Evolutionary conservation across 2,113 vertebrate species (phyloP).

Genomic region (Silurus glanis): DNA sequence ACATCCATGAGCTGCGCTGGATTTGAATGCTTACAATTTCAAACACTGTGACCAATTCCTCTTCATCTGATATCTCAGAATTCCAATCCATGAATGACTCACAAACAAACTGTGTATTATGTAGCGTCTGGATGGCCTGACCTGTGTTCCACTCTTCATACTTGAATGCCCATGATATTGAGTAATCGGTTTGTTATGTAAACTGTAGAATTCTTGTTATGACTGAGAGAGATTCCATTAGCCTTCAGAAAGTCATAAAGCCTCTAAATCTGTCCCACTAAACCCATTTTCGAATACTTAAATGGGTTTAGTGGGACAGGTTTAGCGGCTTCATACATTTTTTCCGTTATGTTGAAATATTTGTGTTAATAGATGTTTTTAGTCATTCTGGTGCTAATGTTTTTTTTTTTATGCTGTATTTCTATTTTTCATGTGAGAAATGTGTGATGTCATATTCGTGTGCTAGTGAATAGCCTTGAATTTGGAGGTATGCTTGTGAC

Average conservation of each 20-base stretch:
- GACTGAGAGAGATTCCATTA: not conserved
- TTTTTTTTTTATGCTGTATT: too few relatives aligned
- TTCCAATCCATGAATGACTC: not conserved
- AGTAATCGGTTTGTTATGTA: slow-evolving; percentile 10
- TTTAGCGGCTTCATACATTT: not conserved
- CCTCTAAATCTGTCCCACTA: not conserved
- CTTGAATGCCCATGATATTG: not conserved
- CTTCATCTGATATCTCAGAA: slow-evolving; percentile 14
- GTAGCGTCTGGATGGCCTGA: not conserved
- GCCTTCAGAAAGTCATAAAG: not conserved
- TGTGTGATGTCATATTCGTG: not conserved
- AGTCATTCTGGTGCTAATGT: too few relatives aligned
- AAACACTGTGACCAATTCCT: not conserved
- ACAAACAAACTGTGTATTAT: slow-evolving; percentile 5
- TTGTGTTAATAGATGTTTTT: too few relatives aligned
- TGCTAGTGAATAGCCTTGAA: slow-evolving; percentile 3
- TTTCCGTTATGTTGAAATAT: too few relatives aligned
- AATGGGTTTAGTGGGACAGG: not conserved
- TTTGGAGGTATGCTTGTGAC: slow-evolving; percentile 58
- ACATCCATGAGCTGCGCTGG: slow-evolving; percentile 18
- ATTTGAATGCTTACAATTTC: slow-evolving; percentile 5
- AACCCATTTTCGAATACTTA: not conserved
- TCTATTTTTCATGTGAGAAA: too few relatives aligned
- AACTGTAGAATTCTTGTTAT: slow-evolving; percentile 7
- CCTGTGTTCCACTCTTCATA: not conserved